These are phyloP conservation scores for Corbicula japonica DNA, from an alignment of 2,888 invertebrate species.

Conservation along the genomic window DNA sequence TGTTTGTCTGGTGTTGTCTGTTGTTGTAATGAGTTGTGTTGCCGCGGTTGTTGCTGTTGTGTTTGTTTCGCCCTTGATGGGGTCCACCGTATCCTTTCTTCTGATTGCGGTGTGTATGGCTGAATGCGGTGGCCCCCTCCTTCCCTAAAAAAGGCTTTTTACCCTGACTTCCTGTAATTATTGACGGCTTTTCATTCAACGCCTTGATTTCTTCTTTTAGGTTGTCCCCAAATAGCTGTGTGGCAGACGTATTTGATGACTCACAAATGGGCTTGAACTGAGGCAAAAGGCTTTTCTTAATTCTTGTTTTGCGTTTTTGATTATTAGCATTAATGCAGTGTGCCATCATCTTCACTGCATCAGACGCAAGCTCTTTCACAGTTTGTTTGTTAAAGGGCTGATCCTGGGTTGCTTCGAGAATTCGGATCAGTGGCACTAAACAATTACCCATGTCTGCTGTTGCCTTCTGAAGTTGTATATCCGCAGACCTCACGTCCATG, in stretches of 20 bases:
- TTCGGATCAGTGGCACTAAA: not conserved
- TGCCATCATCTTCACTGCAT: slow-evolving; percentile 6
- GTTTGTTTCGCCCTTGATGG: slow-evolving; percentile 4
- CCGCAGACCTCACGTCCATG: not conserved
- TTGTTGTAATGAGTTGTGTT: not conserved
- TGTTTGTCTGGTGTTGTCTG: not conserved
- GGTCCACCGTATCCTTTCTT: no score
- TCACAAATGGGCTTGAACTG: not conserved
- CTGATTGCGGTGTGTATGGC: no score
- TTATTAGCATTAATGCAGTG: not conserved
- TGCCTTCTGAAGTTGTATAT: not conserved
- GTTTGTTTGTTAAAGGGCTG: not conserved
- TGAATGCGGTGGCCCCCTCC: slow-evolving; percentile 9
- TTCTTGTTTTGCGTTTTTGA: not conserved
- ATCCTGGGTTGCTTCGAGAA: not conserved
- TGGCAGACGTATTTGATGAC: not conserved
- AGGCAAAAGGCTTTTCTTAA: not conserved
- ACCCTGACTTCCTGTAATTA: not conserved
- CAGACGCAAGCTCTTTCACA: not conserved
- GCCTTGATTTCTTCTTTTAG: not conserved
- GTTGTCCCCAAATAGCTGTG: slow-evolving; percentile 1
- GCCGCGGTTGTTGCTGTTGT: not conserved
- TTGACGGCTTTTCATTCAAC: not conserved
- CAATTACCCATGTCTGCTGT: not conserved
- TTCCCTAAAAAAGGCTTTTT: not conserved